phyloP scores from a whole-genome alignment of 2,888 invertebrate species.

The Hypena proboscidalis region DNA sequence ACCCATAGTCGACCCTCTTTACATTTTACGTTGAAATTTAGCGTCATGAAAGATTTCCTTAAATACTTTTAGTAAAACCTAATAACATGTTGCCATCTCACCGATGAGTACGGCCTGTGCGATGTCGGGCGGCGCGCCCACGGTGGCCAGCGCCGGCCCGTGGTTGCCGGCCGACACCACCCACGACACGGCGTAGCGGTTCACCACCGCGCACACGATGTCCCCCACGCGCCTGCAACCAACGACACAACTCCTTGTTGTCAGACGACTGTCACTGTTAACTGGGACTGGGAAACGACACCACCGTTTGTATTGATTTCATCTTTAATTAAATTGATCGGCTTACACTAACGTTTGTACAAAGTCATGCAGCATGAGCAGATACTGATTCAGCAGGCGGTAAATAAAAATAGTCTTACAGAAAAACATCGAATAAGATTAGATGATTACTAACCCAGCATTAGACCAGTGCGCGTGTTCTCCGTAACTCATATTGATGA shows the following conservation, averaged over 20 bases:
- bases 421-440: background rate
- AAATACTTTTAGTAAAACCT: background rate
- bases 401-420: too few relatives aligned
- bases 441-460: constrained; percentile 88
- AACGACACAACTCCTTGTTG: too few relatives aligned
- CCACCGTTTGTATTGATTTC: too few relatives aligned
- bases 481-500: constrained; percentile 99
- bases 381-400: too few relatives aligned
- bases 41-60: too few relatives aligned
- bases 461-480: constrained; percentile 97
- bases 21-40: too few relatives aligned
- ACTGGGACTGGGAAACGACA: too few relatives aligned
- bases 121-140: constrained; percentile 95
- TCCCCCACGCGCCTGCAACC: constrained; percentile 91
- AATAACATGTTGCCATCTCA: constrained; percentile 46
- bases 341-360: background rate
- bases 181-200: constrained; percentile 96
- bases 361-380: too few relatives aligned
- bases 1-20: too few relatives aligned
- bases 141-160: constrained; percentile 96
- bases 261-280: too few relatives aligned
- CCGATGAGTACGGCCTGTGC: constrained; percentile 93
- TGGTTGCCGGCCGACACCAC: constrained; percentile 98
- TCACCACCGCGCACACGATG: constrained; percentile 94
- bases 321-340: background rate